Evolutionary conservation across 2,113 vertebrate species (phyloP).

Genomic region (Pseudolaguvia tuberculata): DNA sequence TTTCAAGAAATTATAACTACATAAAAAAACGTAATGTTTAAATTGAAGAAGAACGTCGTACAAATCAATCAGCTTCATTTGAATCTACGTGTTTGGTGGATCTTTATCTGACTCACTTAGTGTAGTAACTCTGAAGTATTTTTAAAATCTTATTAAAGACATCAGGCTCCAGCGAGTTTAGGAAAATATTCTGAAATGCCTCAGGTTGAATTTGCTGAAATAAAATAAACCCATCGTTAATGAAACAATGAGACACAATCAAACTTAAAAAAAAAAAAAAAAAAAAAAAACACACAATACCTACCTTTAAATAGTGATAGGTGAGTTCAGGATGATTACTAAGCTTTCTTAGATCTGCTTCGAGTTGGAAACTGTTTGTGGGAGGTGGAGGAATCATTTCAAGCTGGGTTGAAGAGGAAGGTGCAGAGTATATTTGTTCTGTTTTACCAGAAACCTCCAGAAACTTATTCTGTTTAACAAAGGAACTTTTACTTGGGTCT

Average conservation of each 20-base stretch:
- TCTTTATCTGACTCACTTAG: slow-evolving; percentile 72
- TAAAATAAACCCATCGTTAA: neutral
- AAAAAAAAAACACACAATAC: neutral
- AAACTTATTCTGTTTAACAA: neutral
- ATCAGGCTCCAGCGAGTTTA: slow-evolving; percentile 86
- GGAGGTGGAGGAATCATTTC: slow-evolving; percentile 72
- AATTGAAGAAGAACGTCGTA: neutral
- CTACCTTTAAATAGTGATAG: slow-evolving; percentile 87
- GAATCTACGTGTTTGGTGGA: neutral
- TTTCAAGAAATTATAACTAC: no score
- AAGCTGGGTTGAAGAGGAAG: neutral
- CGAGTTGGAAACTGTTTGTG: slow-evolving; percentile 86
- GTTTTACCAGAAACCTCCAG: neutral
- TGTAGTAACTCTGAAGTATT: slow-evolving; percentile 80
- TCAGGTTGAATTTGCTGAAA: slow-evolving; percentile 86
- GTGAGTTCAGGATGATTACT: slow-evolving; percentile 71
- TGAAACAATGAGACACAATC: neutral
- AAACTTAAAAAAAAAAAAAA: no score
- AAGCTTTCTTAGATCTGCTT: slow-evolving; percentile 84
- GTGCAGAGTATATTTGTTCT: neutral
- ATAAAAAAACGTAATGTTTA: no score
- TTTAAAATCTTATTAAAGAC: slow-evolving; percentile 83
- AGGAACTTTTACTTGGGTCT: neutral
- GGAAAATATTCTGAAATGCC: slow-evolving; percentile 76
- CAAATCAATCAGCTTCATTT: neutral